phyloP scores from a whole-genome alignment of 1,140 invertebrate species.

The Dreissena polymorpha region DNA sequence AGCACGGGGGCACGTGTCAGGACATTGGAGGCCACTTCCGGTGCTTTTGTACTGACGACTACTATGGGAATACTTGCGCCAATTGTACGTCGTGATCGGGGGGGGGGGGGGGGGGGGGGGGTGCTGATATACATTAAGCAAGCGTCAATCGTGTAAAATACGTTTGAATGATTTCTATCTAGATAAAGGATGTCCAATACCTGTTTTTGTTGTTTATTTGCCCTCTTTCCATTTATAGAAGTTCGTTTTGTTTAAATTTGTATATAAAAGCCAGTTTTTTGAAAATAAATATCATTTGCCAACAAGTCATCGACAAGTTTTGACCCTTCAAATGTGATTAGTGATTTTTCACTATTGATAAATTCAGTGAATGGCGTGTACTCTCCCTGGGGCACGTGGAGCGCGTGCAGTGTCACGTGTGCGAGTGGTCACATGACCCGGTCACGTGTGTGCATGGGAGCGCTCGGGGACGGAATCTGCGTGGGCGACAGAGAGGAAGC shows the following conservation, averaged over 20 bases:
- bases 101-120: neutral
- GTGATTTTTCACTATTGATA: too few species aligned
- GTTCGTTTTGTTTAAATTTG: too few species aligned
- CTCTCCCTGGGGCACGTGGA: conserved; percentile 18
- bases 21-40: conserved; percentile 37
- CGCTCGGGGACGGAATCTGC: conserved; percentile 31
- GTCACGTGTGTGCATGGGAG: conserved; percentile 11
- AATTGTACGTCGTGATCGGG: conserved; percentile 21
- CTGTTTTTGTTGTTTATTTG: neutral
- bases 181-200: neutral
- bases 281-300: too few species aligned
- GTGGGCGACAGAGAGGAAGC: conserved; percentile 8
- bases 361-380: conserved; percentile 37
- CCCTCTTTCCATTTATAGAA: too few species aligned
- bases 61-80: conserved; percentile 29
- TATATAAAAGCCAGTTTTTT: too few species aligned
- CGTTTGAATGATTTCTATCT: neutral
- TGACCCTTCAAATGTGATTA: too few species aligned
- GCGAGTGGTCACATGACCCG: conserved; percentile 10
- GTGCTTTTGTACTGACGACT: conserved; percentile 35
- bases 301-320: too few species aligned
- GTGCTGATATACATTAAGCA: neutral
- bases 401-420: conserved; percentile 38
- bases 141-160: neutral
- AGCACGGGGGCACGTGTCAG: conserved; percentile 39